Percentiles rank a stretch among this genome's conserved stretches.
Conservation (phyloP, 2,797 vertebrate species). For the Fratercula arctica region DNA sequence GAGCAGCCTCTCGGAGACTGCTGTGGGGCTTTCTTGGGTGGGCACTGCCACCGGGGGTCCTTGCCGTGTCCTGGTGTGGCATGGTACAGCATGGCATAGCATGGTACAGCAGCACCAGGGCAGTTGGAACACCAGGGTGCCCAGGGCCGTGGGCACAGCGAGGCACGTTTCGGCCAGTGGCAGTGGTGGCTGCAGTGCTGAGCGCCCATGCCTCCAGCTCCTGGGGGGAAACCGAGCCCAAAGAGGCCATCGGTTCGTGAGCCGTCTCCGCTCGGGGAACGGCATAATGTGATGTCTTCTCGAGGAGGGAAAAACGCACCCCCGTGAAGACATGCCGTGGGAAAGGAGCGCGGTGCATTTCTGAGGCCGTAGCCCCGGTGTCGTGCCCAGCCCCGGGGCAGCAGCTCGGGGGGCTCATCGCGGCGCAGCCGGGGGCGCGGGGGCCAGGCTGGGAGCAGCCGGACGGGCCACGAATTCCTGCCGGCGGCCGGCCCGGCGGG, state of each 20-base stretch:
- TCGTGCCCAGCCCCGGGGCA: not conserved
- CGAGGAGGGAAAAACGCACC: not conserved
- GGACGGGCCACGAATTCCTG: slow-evolving; percentile 37
- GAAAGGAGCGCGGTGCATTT: not conserved
- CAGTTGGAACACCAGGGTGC: not conserved
- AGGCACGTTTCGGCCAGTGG: not conserved
- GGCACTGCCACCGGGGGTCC: not conserved
- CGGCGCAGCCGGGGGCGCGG: not conserved
- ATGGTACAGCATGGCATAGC: rapidly evolving
- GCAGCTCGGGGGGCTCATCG: not conserved
- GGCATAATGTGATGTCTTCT: not conserved
- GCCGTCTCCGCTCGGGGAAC: not conserved
- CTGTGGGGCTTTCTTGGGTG: not conserved
- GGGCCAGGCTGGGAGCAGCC: slow-evolving; percentile 33
- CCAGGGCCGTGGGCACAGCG: not conserved
- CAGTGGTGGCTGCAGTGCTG: not conserved
- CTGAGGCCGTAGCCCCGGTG: not conserved
- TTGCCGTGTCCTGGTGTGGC: not conserved
- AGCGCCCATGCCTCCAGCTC: not conserved
- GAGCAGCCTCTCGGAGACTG: not conserved
- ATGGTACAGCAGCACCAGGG: not conserved
- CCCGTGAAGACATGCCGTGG: not conserved
- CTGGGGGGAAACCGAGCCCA: not conserved
- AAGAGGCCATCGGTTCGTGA: rapidly evolving
- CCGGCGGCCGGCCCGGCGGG: slow-evolving; percentile 3